Percentiles rank a stretch among this genome's conserved stretches.
phyloP scores from a whole-genome alignment of 2,797 vertebrate species.

The Periparus ater region DNA sequence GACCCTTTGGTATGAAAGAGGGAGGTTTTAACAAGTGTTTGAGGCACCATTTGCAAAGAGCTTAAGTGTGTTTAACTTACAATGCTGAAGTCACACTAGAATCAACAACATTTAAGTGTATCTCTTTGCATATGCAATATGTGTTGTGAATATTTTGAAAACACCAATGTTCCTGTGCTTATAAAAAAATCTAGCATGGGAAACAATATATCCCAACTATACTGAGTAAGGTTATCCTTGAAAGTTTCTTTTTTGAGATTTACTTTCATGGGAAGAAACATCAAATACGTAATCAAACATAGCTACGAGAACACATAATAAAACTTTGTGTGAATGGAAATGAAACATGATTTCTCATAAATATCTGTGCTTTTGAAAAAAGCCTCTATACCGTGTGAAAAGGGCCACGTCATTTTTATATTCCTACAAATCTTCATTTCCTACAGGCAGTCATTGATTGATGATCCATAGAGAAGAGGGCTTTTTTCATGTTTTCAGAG shows the following conservation, averaged over 20 bases:
- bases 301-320: not conserved
- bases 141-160: not conserved
- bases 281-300: not conserved
- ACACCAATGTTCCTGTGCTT: not conserved
- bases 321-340: not conserved
- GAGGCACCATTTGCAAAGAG: not conserved
- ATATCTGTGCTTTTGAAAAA: not conserved
- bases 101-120: not conserved
- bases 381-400: not conserved
- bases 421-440: not conserved
- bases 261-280: not conserved
- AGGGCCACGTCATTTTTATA: not conserved
- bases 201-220: not conserved
- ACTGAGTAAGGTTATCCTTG: not conserved
- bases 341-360: not conserved
- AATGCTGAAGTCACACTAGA: not conserved
- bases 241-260: not conserved
- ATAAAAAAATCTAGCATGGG: not conserved
- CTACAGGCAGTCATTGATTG: not conserved
- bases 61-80: not conserved
- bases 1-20: not conserved
- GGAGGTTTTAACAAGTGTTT: not conserved
- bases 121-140: not conserved
- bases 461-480: not conserved
- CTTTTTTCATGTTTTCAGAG: not conserved